Evolutionary conservation across 2,113 vertebrate species (phyloP).

Genomic region (Theristicus caerulescens): DNA sequence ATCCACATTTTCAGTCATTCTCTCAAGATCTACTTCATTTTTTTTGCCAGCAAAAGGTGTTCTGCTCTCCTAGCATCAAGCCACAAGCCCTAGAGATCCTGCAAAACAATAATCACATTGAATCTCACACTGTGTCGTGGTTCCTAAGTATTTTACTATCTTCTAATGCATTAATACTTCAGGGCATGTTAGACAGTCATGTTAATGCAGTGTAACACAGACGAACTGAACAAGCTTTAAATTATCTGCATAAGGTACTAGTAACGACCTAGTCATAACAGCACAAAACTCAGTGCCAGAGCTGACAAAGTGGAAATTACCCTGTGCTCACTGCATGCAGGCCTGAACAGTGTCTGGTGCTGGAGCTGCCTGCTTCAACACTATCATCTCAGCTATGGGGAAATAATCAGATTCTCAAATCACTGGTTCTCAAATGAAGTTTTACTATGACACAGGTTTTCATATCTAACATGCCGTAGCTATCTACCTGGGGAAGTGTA

Average conservation of each 20-base stretch:
- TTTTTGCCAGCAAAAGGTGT: not conserved
- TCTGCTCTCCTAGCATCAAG: not conserved
- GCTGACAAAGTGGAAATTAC: not conserved
- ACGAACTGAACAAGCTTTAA: not conserved
- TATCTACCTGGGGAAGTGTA: not conserved
- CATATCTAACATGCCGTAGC: not conserved
- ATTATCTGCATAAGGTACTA: not conserved
- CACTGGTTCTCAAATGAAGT: not conserved
- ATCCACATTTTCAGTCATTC: not conserved
- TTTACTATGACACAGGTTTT: not conserved
- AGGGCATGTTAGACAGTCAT: not conserved
- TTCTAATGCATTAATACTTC: not conserved
- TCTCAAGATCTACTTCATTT: not conserved
- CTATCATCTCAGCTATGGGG: not conserved
- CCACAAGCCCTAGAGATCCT: not conserved
- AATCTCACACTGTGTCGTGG: not conserved
- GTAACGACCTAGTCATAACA: not conserved
- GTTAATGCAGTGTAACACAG: not conserved
- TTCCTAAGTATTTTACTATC: not conserved
- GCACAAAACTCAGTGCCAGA: not conserved
- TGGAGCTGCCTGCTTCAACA: not conserved
- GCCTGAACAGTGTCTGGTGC: not conserved
- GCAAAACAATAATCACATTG: not conserved
- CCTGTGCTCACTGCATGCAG: not conserved
- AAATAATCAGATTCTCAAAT: not conserved